Percentiles rank a stretch among this genome's conserved stretches.
phyloP scores from a whole-genome alignment of 2,113 vertebrate species.

The Perca flavescens region DNA sequence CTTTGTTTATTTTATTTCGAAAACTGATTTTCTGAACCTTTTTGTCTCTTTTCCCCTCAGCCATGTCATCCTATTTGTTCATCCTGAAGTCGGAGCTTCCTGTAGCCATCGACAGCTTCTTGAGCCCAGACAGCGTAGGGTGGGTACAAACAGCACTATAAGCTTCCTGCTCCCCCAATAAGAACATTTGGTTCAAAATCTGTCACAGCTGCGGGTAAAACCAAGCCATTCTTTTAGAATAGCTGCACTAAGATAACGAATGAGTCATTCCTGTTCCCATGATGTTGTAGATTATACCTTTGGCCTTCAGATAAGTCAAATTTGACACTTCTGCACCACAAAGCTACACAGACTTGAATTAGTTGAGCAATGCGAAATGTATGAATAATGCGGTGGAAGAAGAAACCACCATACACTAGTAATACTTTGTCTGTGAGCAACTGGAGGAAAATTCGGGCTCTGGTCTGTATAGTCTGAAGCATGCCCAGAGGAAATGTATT shows the following conservation, averaged over 20 bases:
- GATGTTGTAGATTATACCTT: conserved; percentile 48
- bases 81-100: conserved; percentile 96
- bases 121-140: conserved; percentile 84
- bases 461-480: conserved; percentile 32
- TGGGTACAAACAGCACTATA: conserved; percentile 77
- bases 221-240: conserved; percentile 45
- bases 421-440: conserved; percentile 37
- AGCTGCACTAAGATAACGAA: conserved; percentile 42
- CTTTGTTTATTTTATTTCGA: background rate
- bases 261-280: conserved; percentile 52
- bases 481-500: conserved; percentile 64
- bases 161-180: conserved; percentile 5
- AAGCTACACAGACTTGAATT: conserved; percentile 39
- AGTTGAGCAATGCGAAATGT: conserved; percentile 15
- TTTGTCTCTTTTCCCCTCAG: conserved; percentile 80
- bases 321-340: conserved; percentile 53
- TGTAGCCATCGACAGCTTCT: conserved; percentile 87
- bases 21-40: conserved; percentile 16
- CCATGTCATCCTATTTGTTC: conserved; percentile 96
- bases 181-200: conserved; percentile 28
- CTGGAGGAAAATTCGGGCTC: conserved; percentile 4
- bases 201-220: conserved; percentile 29
- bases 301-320: conserved; percentile 47
- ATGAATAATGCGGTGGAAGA: conserved; percentile 44
- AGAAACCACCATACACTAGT: conserved; percentile 44